phyloP scores from a whole-genome alignment of 2,797 vertebrate genomes.

The Lates japonicus region DNA sequence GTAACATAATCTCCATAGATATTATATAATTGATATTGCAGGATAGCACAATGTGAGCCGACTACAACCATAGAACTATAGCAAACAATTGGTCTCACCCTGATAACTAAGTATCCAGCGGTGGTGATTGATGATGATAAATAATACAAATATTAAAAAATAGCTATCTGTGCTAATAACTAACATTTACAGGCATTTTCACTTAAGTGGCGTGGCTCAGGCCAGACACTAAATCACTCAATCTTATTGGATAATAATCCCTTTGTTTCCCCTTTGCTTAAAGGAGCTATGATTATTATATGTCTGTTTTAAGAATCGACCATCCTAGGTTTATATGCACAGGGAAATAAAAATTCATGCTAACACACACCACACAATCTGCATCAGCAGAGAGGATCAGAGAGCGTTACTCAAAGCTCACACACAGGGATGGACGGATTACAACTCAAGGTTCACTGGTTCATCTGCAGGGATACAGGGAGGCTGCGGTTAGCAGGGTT shows the following conservation, averaged over 20 bases:
- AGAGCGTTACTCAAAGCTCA: constrained; percentile 44
- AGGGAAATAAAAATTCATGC: constrained; percentile 30
- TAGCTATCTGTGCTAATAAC: not conserved
- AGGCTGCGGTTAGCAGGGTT: constrained; percentile 24
- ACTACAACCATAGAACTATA: not conserved
- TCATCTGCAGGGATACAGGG: constrained; percentile 33
- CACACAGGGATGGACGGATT: constrained; percentile 37
- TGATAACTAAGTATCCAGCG: not conserved
- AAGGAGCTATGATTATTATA: constrained; percentile 43
- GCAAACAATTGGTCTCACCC: not conserved
- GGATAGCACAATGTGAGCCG: constrained; percentile 25
- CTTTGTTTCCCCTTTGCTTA: constrained; percentile 12
- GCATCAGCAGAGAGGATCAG: constrained; percentile 50
- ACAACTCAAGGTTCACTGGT: constrained; percentile 46
- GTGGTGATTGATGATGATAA: not conserved
- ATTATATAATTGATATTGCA: constrained; percentile 60
- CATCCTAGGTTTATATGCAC: constrained; percentile 25
- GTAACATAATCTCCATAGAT: constrained; percentile 59
- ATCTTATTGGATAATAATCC: constrained; percentile 25
- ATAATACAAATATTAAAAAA: not conserved
- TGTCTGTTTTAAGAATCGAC: constrained; percentile 19
- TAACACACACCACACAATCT: constrained; percentile 39
- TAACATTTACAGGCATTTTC: not conserved
- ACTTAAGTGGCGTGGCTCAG: not conserved
- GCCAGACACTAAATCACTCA: constrained; percentile 7